Conservation (phyloP, 2,888 invertebrate genomes). For the Paralinhomoeus sp. region DNA sequence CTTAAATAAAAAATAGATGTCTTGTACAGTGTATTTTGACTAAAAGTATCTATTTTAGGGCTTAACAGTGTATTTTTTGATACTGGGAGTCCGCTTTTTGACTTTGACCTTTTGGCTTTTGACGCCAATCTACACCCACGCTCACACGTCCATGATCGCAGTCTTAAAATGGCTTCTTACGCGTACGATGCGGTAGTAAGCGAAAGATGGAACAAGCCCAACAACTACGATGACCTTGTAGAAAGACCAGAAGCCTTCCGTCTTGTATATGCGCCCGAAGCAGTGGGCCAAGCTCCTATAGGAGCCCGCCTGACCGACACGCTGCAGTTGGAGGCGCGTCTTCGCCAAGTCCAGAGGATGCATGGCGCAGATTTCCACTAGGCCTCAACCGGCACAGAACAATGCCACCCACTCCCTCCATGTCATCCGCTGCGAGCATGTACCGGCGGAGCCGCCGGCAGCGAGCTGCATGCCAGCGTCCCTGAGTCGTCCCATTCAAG, state of each 20-base stretch:
- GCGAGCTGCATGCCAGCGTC: slow-evolving; percentile 55
- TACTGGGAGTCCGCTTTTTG: no score
- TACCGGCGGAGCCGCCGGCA: slow-evolving; percentile 66
- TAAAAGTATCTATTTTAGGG: no score
- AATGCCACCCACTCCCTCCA: neutral
- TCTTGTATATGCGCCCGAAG: slow-evolving; percentile 59
- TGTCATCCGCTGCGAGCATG: neutral
- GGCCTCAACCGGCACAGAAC: slow-evolving; percentile 33
- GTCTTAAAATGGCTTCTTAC: no score
- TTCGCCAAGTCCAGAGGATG: slow-evolving; percentile 81
- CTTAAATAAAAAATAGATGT: no score
- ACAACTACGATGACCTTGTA: slow-evolving; percentile 15
- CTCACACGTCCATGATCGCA: no score
- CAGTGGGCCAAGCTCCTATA: slow-evolving; percentile 63
- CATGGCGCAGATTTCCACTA: slow-evolving; percentile 83
- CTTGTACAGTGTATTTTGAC: no score
- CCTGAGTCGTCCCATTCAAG: no score
- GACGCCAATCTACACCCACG: no score
- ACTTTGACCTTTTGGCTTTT: no score
- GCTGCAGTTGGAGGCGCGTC: slow-evolving; percentile 60
- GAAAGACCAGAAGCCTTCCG: slow-evolving; percentile 42
- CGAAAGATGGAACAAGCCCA: no score
- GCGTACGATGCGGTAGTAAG: no score
- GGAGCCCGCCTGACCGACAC: slow-evolving; percentile 34
- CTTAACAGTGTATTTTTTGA: no score